These are phyloP conservation scores for Drosophila arawakana DNA, from an alignment of 1,140 invertebrate species.

Conservation along the genomic window DNA sequence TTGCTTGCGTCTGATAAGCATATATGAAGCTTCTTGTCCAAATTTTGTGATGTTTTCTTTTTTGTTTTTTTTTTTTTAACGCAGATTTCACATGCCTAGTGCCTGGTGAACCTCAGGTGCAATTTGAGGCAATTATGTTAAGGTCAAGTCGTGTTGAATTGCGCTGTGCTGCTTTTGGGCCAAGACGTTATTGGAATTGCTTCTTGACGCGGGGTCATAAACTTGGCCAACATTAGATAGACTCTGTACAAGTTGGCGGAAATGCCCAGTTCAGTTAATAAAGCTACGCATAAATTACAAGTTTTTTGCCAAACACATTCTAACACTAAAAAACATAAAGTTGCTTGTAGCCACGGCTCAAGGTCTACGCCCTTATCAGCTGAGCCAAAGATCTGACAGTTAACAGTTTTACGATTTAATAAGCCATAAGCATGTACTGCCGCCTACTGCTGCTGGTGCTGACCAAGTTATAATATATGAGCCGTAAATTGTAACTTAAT, in stretches of 20 bases:
- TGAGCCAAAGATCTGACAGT: conserved; percentile 49
- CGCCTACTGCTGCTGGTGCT: conserved; percentile 17
- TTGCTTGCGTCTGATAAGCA: conserved; percentile 59
- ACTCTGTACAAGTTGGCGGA: conserved; percentile 36
- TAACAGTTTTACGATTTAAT: conserved; percentile 72
- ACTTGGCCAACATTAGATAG: conserved; percentile 36
- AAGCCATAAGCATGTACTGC: conserved; percentile 51
- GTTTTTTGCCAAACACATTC: background rate
- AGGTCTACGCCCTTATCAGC: conserved; percentile 41
- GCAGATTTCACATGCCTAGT: conserved; percentile 48
- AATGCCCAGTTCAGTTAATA: conserved; percentile 33
- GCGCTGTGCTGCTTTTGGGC: conserved; percentile 21
- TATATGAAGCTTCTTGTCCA: conserved; percentile 37
- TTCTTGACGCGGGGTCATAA: conserved; percentile 41
- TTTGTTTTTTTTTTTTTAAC: conserved; percentile 14
- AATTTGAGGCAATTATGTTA: conserved; percentile 55
- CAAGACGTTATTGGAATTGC: conserved; percentile 43
- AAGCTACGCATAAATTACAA: background rate
- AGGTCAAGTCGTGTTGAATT: conserved; percentile 51
- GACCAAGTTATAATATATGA: conserved; percentile 78
- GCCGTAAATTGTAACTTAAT: conserved; percentile 81
- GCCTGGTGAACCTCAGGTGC: conserved; percentile 42
- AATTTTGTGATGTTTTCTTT: conserved; percentile 16
- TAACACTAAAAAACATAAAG: conserved; percentile 1
- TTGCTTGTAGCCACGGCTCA: conserved; percentile 36